These are phyloP conservation scores for Boloria selene DNA, from an alignment of 2,888 invertebrate genomes.

Conservation along the genomic window DNA sequence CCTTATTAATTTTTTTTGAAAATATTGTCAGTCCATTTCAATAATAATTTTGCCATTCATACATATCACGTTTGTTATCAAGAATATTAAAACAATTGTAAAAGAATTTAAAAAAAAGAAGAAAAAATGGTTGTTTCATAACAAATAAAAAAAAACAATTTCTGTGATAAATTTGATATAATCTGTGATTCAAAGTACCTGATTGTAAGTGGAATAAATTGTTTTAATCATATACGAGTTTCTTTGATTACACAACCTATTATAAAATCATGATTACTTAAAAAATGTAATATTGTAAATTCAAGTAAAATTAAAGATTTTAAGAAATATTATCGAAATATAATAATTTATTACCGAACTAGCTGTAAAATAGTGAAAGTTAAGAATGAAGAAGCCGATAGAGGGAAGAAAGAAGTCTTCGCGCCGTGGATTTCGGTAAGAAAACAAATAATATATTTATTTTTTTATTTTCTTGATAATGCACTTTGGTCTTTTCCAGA, in stretches of 20 bases:
- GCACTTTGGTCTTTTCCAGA: slow-evolving; percentile 75
- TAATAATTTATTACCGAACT: slow-evolving; percentile 1
- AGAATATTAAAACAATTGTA: neutral
- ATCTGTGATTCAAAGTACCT: slow-evolving; percentile 48
- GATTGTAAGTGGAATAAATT: slow-evolving; percentile 42
- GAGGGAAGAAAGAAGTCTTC: slow-evolving; percentile 43
- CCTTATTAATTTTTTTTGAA: too few relatives aligned
- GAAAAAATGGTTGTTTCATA: neutral
- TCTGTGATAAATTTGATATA: neutral
- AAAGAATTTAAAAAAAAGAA: neutral
- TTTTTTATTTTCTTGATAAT: slow-evolving; percentile 59
- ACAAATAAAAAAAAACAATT: neutral
- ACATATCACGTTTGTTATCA: too few relatives aligned
- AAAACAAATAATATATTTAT: slow-evolving; percentile 41
- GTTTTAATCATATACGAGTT: slow-evolving; percentile 45
- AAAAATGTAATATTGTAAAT: neutral
- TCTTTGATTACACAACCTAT: slow-evolving; percentile 42
- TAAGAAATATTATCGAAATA: neutral
- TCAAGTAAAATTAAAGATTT: neutral
- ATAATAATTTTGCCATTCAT: too few relatives aligned
- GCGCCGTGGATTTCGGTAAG: slow-evolving; percentile 55
- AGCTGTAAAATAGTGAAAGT: slow-evolving; percentile 21
- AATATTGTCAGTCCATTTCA: too few relatives aligned
- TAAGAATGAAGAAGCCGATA: slow-evolving; percentile 30
- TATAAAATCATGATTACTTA: neutral